Evolutionary conservation across 2,888 invertebrate genomes (phyloP).

Genomic region (Philonicus albiceps): DNA sequence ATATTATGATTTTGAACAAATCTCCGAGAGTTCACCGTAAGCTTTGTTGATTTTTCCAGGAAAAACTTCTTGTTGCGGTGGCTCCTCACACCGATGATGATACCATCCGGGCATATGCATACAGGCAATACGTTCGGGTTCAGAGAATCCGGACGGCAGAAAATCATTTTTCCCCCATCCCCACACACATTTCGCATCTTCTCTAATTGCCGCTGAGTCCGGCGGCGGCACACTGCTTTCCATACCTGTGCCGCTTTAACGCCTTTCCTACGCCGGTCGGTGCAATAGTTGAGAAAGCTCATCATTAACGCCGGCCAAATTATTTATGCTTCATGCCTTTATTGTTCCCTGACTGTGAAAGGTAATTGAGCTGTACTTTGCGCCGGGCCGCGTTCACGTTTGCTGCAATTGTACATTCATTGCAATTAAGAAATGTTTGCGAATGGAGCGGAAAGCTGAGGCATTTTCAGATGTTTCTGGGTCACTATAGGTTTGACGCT

Average conservation of each 20-base stretch:
- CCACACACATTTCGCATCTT: not conserved
- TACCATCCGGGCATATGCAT: not conserved
- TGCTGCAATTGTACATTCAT: not conserved
- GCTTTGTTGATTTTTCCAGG: not conserved
- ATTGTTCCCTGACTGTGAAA: not conserved
- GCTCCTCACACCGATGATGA: not conserved
- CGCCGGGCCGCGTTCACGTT: not conserved
- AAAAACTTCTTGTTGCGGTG: not conserved
- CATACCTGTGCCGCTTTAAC: not conserved
- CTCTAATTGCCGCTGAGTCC: not conserved
- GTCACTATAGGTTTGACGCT: not conserved
- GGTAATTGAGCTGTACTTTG: not conserved
- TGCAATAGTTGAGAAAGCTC: conserved; percentile 17
- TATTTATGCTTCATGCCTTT: conserved; percentile 25
- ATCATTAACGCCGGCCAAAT: not conserved
- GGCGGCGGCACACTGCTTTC: not conserved
- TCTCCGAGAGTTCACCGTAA: not conserved
- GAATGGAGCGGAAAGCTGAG: not conserved
- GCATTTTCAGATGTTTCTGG: not conserved
- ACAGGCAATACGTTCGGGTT: not conserved
- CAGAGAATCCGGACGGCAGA: not conserved
- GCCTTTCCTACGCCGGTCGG: not conserved
- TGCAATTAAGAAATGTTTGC: not conserved
- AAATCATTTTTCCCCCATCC: not conserved
- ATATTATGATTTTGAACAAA: not conserved